phyloP scores from a whole-genome alignment of 2,888 invertebrate genomes.

The Oscheius sp. region DNA sequence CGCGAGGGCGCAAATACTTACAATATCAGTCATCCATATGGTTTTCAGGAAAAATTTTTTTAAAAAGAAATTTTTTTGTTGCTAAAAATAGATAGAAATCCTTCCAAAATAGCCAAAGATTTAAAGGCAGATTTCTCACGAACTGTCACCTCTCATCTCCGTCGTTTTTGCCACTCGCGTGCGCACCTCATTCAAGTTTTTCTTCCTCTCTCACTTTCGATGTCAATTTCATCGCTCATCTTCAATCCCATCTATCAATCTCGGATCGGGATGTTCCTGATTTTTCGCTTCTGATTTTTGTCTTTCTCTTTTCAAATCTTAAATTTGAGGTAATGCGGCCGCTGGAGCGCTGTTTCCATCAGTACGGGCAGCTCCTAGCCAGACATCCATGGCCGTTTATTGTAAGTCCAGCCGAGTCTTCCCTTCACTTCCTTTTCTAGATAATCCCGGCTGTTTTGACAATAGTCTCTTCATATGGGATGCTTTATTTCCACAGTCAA shows the following conservation, averaged over 20 bases:
- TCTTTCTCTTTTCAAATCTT: neutral
- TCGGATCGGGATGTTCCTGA: too few relatives aligned
- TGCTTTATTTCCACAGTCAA: constrained; percentile 60
- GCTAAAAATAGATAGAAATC: neutral
- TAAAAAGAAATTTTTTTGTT: too few relatives aligned
- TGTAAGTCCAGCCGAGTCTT: constrained; percentile 41
- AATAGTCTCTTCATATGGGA: constrained; percentile 61
- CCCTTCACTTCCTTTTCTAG: constrained; percentile 40
- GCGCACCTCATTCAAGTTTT: neutral
- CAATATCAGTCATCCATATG: too few relatives aligned
- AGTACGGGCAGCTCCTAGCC: constrained; percentile 61
- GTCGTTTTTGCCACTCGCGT: neutral
- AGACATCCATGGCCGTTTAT: constrained; percentile 65
- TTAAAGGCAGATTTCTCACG: too few relatives aligned
- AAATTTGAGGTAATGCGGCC: constrained; percentile 51
- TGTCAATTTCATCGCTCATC: neutral
- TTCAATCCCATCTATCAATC: too few relatives aligned
- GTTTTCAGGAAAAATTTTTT: too few relatives aligned
- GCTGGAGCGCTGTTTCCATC: constrained; percentile 60
- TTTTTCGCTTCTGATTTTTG: neutral
- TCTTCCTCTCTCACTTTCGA: neutral
- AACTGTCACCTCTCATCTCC: neutral
- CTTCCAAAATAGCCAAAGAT: neutral
- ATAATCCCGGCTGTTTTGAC: constrained; percentile 61
- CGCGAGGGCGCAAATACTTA: too few relatives aligned